These are phyloP conservation scores for Aurelia aurita complex sp. Pacific DNA, from an alignment of 30 jellyfish, hydroid and myxozoan species.

Conservation along the genomic window DNA sequence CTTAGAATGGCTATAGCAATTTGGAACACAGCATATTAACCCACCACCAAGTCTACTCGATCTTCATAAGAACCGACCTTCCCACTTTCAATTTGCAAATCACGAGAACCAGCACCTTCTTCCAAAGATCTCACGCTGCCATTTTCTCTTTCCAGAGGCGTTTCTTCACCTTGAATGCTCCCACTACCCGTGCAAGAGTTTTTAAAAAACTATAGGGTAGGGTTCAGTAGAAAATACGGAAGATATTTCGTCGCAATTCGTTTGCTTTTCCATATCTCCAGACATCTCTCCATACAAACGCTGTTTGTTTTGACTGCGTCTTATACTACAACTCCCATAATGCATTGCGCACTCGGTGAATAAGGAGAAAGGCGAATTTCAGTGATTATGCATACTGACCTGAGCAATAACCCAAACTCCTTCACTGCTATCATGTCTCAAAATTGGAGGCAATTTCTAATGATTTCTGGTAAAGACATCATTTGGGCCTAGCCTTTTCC, in stretches of 20 bases:
- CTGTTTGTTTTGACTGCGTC: background rate
- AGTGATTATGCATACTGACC: too few species aligned
- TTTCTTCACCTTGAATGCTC: background rate
- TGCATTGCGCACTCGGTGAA: slow-evolving; percentile 6
- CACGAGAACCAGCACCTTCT: background rate
- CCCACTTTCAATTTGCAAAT: too few species aligned
- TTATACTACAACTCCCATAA: background rate
- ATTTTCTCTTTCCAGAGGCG: background rate
- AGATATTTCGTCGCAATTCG: slow-evolving; percentile 2
- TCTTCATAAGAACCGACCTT: too few species aligned
- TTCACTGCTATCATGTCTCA: too few species aligned
- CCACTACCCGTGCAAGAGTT: background rate
- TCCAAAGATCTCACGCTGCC: background rate
- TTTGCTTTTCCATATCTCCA: background rate
- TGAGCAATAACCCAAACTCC: too few species aligned
- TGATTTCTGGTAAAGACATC: too few species aligned
- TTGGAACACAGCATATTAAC: background rate
- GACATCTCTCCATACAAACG: background rate
- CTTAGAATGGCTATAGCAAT: background rate
- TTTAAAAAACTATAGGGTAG: slow-evolving; percentile 1
- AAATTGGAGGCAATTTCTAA: too few species aligned
- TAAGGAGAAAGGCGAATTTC: slow-evolving; percentile 14
- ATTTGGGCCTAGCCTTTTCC: too few species aligned
- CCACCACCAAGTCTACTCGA: background rate
- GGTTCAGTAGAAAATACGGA: background rate